Percentiles rank a stretch among this genome's conserved stretches.
phyloP scores from a whole-genome alignment of 2,888 invertebrate genomes.

The Pyrgus malvae region DNA sequence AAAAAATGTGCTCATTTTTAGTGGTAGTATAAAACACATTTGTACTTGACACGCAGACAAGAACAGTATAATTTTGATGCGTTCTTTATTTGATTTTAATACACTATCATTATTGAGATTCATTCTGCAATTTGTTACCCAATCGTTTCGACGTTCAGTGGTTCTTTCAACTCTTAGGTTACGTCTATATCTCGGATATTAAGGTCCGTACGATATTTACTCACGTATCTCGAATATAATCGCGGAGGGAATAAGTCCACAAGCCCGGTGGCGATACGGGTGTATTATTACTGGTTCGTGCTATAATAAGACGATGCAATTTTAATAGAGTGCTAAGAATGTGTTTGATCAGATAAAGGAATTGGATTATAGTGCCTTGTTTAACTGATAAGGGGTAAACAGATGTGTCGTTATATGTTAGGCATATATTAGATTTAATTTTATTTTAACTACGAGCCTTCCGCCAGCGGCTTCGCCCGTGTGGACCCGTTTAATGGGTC shows the following conservation, averaged over 20 bases:
- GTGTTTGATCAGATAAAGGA: conserved; percentile 46
- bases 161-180: neutral
- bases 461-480: too few relatives aligned
- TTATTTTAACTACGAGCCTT: too few relatives aligned
- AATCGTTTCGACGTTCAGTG: neutral
- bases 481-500: too few relatives aligned
- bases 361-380: neutral
- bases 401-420: too few relatives aligned
- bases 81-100: conserved; percentile 2
- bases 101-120: neutral
- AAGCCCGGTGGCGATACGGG: conserved; percentile 61
- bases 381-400: too few relatives aligned
- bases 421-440: neutral
- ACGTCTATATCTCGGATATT: conserved; percentile 17
- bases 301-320: conserved; percentile 55
- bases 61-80: neutral
- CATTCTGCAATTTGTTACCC: neutral
- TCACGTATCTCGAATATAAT: conserved; percentile 58
- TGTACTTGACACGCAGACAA: neutral
- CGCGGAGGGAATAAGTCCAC: conserved; percentile 41
- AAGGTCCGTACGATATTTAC: conserved; percentile 48
- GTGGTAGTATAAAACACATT: neutral
- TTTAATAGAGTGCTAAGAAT: conserved; percentile 74
- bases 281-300: conserved; percentile 67
- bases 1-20: too few relatives aligned